Percentiles rank a stretch among this genome's conserved stretches.
Conservation (phyloP, 2,113 vertebrate species). For the Manacus vitellinus region DNA sequence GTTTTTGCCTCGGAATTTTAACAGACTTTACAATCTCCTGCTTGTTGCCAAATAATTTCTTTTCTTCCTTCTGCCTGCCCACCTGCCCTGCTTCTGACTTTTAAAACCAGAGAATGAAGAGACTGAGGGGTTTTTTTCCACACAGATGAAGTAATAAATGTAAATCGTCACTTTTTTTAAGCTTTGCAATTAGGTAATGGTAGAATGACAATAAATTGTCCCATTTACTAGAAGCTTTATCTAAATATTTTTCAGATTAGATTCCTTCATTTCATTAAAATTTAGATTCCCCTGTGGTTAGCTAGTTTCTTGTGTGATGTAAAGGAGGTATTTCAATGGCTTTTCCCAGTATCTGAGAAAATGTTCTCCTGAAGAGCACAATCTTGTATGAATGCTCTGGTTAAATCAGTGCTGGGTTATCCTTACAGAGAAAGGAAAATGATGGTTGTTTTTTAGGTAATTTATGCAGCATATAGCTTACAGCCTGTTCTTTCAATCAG, state of each 20-base stretch:
- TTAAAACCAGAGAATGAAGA: not conserved
- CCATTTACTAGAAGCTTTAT: not conserved
- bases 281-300: not conserved
- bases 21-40: not conserved
- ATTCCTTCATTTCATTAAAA: not conserved
- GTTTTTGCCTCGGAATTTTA: not conserved
- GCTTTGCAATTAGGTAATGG: not conserved
- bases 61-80: not conserved
- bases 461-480: not conserved
- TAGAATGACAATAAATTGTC: not conserved
- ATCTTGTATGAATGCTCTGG: not conserved
- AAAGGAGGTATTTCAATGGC: not conserved
- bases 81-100: not conserved
- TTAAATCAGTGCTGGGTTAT: not conserved
- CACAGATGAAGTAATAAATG: not conserved
- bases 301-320: not conserved
- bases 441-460: not conserved
- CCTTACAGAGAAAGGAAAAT: not conserved
- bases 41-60: not conserved
- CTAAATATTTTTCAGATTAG: not conserved
- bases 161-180: rapidly evolving
- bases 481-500: not conserved
- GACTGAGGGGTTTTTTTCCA: not conserved
- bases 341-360: not conserved
- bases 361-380: not conserved